Evolutionary conservation across 1,140 invertebrate species (phyloP).

Genomic region (Aphis gossypii): DNA sequence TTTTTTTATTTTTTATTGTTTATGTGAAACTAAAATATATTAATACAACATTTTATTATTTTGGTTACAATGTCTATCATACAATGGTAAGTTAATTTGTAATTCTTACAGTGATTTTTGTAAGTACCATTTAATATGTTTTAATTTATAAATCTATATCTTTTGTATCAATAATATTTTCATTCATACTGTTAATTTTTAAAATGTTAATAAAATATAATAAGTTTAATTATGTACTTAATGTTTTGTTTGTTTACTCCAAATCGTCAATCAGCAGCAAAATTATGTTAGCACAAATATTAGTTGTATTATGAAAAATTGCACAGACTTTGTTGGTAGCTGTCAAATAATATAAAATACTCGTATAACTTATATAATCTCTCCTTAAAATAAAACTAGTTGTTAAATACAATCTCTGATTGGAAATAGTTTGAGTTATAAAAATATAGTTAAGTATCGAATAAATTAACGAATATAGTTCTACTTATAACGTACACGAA

Average conservation of each 20-base stretch:
- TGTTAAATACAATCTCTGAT: no score
- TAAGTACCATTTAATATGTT: neutral
- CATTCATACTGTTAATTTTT: conserved; percentile 31
- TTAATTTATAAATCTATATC: neutral
- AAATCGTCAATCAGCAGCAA: neutral
- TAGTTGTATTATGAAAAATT: neutral
- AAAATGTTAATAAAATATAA: conserved; percentile 37
- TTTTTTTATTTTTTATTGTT: neutral
- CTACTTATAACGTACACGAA: no score
- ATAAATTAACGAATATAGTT: no score
- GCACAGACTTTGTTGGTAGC: no score
- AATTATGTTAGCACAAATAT: neutral
- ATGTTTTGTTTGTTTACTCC: neutral
- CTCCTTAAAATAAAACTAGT: no score
- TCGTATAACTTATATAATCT: no score
- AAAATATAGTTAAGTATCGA: no score
- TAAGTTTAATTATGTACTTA: neutral
- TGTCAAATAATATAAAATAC: no score
- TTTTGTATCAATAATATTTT: conserved; percentile 1
- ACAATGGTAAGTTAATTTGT: neutral
- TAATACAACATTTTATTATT: neutral
- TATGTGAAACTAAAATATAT: neutral
- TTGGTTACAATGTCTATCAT: neutral
- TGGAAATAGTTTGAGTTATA: no score
- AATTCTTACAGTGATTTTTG: neutral